These are phyloP conservation scores for Apocheima hispidaria DNA, from an alignment of 2,888 invertebrate species.

Conservation along the genomic window DNA sequence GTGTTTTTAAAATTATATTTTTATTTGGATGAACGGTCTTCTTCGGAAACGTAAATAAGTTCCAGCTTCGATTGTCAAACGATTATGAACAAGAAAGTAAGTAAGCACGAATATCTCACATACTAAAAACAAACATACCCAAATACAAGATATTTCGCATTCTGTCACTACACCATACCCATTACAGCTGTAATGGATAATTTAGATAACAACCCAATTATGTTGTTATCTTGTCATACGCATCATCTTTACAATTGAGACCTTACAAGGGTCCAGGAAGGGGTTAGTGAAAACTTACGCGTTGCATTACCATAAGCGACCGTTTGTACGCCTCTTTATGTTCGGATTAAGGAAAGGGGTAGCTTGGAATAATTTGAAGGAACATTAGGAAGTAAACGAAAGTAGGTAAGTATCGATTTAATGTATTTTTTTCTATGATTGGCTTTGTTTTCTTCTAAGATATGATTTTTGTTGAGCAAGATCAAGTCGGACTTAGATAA, in stretches of 20 bases:
- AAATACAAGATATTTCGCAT: conserved; percentile 3
- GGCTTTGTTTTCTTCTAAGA: no score
- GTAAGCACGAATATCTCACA: not conserved
- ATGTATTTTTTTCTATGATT: no score
- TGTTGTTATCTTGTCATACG: conserved; percentile 10
- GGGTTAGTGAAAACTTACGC: conserved; percentile 21
- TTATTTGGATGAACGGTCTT: no score
- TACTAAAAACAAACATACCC: not conserved
- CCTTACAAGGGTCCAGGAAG: conserved; percentile 4
- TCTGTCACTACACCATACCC: conserved; percentile 6
- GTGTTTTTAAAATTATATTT: no score
- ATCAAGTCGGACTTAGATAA: no score
- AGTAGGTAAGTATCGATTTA: no score
- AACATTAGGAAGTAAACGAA: not conserved
- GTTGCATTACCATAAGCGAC: conserved; percentile 12
- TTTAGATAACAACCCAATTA: conserved; percentile 20
- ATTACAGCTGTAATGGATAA: conserved; percentile 8
- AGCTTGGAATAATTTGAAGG: not conserved
- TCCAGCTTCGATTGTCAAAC: no score
- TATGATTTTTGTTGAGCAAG: no score
- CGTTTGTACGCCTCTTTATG: not conserved
- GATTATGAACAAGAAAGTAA: not conserved
- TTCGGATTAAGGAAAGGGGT: not conserved
- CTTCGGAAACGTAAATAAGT: no score
- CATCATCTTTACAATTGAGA: conserved; percentile 13